Conservation (phyloP, 2,113 vertebrate genomes). For the Mirounga angustirostris region DNA sequence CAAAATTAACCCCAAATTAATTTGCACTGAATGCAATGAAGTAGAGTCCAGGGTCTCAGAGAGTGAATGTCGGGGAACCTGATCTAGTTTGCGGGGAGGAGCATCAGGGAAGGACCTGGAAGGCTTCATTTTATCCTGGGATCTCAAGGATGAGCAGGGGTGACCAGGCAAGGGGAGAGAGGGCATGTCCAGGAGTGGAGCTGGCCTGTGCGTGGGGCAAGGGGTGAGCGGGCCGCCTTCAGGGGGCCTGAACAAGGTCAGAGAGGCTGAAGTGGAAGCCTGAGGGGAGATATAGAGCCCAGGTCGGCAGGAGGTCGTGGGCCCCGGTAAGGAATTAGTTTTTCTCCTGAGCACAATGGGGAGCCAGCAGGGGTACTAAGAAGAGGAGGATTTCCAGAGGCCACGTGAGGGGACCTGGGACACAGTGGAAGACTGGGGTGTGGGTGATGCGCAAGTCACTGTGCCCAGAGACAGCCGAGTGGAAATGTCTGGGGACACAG, state of each 20-base stretch:
- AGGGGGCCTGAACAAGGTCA: neutral
- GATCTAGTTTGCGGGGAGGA: neutral
- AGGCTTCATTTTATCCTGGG: neutral
- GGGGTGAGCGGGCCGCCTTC: accelerated
- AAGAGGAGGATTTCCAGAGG: neutral
- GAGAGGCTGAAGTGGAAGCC: neutral
- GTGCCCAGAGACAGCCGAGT: neutral
- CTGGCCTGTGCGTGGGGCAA: no score
- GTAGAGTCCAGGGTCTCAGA: neutral
- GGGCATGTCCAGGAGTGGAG: neutral
- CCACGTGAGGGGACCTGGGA: accelerated
- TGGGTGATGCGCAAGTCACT: neutral
- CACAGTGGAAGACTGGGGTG: neutral
- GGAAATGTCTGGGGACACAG: neutral
- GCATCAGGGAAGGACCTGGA: neutral
- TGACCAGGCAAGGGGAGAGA: neutral
- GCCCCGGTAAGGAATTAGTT: accelerated
- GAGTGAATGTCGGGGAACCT: neutral
- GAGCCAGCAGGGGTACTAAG: neutral
- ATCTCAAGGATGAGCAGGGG: neutral
- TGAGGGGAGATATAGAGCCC: accelerated
- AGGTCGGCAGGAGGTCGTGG: neutral
- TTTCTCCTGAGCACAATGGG: accelerated
- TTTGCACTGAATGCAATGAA: neutral
- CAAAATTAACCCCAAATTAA: neutral